These are phyloP conservation scores for Anthoscopus minutus DNA, from an alignment of 2,113 vertebrate species.

Conservation along the genomic window DNA sequence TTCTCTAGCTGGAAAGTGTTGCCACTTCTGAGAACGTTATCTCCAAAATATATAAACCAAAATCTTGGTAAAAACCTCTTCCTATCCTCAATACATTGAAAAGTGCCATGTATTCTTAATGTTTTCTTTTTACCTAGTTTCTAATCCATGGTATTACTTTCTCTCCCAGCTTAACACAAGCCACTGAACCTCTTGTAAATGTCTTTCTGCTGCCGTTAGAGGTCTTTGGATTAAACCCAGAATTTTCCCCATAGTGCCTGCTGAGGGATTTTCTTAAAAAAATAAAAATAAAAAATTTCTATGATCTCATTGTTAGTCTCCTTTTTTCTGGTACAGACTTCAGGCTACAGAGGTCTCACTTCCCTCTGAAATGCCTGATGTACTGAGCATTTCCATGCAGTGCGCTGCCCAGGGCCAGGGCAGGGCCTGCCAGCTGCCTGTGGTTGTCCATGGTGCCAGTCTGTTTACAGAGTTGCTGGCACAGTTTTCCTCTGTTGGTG, in stretches of 20 bases:
- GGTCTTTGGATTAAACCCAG: neutral
- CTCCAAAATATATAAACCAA: neutral
- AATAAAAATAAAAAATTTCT: neutral
- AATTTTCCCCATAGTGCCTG: neutral
- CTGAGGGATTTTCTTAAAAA: neutral
- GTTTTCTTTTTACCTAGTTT: neutral
- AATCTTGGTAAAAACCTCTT: neutral
- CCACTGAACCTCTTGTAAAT: neutral
- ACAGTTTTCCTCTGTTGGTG: neutral
- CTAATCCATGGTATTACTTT: neutral
- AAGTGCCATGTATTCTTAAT: neutral
- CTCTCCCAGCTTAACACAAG: neutral
- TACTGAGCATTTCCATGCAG: neutral
- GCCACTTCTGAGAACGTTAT: neutral
- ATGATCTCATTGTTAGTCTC: neutral
- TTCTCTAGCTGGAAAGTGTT: neutral
- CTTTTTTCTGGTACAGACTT: neutral
- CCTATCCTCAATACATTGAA: neutral
- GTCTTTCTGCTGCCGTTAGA: neutral
- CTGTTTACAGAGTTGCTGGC: neutral
- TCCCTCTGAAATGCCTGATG: neutral
- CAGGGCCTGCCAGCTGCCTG: neutral
- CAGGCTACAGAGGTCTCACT: neutral
- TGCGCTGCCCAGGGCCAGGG: neutral
- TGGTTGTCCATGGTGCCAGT: neutral